A percentile compares a stretch with the other conserved stretches of the same genome.
phyloP scores from a whole-genome alignment of 2,113 vertebrate genomes.

The Tapirus terrestris region DNA sequence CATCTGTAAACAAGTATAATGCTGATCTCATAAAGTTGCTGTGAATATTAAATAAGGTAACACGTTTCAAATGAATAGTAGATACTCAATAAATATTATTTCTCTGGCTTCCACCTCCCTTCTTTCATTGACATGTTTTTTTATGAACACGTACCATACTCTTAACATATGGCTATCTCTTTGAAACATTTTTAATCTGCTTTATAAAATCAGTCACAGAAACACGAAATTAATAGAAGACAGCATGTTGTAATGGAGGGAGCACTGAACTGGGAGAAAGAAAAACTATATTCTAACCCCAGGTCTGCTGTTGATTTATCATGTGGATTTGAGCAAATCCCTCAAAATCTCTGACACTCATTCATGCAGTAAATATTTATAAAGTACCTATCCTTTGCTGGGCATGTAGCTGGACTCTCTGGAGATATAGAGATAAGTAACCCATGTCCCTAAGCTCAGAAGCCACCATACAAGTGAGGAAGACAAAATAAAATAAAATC shows the following conservation, averaged over 20 bases:
- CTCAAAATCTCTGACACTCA: background rate
- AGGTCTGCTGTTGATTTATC: background rate
- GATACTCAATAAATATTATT: background rate
- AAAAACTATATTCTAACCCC: background rate
- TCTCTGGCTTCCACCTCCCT: background rate
- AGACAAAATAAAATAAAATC: background rate
- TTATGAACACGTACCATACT: background rate
- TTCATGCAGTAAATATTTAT: background rate
- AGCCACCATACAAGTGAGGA: background rate
- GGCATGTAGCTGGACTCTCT: background rate
- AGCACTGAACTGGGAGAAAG: background rate
- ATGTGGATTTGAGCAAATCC: background rate
- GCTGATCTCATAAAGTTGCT: background rate
- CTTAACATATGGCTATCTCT: background rate
- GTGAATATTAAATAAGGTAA: background rate
- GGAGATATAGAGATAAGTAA: background rate
- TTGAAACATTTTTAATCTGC: background rate
- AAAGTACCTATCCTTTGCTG: background rate
- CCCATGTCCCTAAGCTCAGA: background rate
- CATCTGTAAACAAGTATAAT: background rate
- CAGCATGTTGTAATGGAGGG: background rate
- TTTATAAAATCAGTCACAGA: background rate
- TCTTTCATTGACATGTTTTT: background rate
- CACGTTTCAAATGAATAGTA: background rate
- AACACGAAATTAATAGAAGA: background rate